phyloP scores from a whole-genome alignment of 2,888 invertebrate genomes.

The Sturmia bella region DNA sequence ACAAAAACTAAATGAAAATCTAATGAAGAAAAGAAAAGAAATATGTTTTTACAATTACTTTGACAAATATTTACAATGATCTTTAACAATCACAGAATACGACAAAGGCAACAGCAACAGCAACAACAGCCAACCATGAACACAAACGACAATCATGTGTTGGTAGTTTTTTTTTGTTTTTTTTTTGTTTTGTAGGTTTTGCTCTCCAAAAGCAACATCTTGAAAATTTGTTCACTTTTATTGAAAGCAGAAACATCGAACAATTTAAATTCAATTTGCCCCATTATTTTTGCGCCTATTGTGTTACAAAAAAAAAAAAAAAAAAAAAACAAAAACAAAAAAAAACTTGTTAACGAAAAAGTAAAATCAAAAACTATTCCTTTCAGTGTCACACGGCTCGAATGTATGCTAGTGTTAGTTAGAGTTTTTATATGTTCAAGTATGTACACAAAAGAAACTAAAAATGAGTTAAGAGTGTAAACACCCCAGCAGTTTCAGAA shows the following conservation, averaged over 20 bases:
- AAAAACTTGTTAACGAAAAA: slow-evolving; percentile 22
- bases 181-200: slow-evolving; percentile 37
- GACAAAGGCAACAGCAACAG: slow-evolving; percentile 24
- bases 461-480: slow-evolving; percentile 32
- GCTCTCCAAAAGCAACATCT: slow-evolving; percentile 53
- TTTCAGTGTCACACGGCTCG: slow-evolving; percentile 45
- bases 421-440: background rate
- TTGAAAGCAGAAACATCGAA: slow-evolving; percentile 70
- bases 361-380: slow-evolving; percentile 32
- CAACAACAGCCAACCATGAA: slow-evolving; percentile 19
- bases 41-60: slow-evolving; percentile 66
- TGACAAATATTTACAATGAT: slow-evolving; percentile 70
- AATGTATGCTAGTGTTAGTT: slow-evolving; percentile 6
- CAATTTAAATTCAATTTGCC: slow-evolving; percentile 81
- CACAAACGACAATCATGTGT: slow-evolving; percentile 50
- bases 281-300: slow-evolving; percentile 79
- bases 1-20: slow-evolving; percentile 37
- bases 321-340: background rate
- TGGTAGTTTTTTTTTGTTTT: slow-evolving; percentile 36
- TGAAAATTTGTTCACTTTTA: slow-evolving; percentile 46
- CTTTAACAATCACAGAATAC: slow-evolving; percentile 54
- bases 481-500: slow-evolving; percentile 52
- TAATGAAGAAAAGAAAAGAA: slow-evolving; percentile 32
- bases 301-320: slow-evolving; percentile 73
- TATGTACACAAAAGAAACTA: background rate